Base-by-base conservation (phyloP, 2,113 vertebrate genomes). In the Seriola rivoliana region DNA sequence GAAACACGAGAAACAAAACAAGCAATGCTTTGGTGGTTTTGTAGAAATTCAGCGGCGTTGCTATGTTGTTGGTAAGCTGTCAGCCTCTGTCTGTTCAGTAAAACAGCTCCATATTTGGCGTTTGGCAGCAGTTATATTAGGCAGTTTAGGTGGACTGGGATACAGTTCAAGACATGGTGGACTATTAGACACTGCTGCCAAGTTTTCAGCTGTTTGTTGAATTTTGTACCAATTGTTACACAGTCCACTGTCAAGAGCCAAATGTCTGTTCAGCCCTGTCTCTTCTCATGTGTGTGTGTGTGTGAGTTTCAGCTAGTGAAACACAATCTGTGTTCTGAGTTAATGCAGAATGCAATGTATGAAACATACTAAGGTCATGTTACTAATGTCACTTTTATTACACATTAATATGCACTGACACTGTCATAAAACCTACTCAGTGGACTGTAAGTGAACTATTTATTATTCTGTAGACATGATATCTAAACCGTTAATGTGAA, bases 191-290 rank as follows among this genome's bases (percentile, higher is more conserved):
- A 46, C 3, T 2, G 73, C 73, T 83, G 73, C 88, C 80, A 80
- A 82, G 69, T 57, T 75, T 78, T 81, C 63, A 71, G 55, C 57
- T 57, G 62, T 79, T 87, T 81, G 85, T 86, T 82, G 70, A 67
- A 36, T 75, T 67, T 65, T 70, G 59, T 70, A 82, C 72, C 75
- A 89, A 66, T 85, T 87, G 78, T 65, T 65, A 40, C 25, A 71
- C 75, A 58, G 76, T 75, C 60, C 40, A 34, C 71, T 79, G 52
- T 73, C 71, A 69, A 81, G 77, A 76, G 73, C 74, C 70, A 81
- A 38, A 75, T 13, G 21, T 75, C 66, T 42, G 4, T 9, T 65
- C 29, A 44, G 63, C 14, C 72, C 48, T 57, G 25, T 52, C 32
- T 82, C 46, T 65, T 73, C 17, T 52, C 40, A 52, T 36, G 55